Percentiles rank a stretch among this genome's conserved stretches.
Evolutionary conservation across 1,140 invertebrate genomes (phyloP).

Genomic region (Zaprionus capensis): DNA sequence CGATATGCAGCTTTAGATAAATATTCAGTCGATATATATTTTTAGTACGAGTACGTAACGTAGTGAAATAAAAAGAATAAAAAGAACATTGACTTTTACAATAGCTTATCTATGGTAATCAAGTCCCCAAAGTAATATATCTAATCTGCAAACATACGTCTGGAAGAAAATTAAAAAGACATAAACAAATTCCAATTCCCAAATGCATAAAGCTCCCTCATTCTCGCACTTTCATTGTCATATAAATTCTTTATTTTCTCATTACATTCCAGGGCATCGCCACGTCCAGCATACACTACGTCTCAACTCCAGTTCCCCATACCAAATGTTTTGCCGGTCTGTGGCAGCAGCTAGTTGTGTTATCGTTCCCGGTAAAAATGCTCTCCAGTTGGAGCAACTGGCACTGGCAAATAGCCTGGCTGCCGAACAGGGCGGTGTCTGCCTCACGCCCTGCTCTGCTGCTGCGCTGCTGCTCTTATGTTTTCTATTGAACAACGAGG

Average conservation of each 20-base stretch:
- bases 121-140: too few species aligned
- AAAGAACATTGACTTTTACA: too few species aligned
- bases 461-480: constrained; percentile 19
- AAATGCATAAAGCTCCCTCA: background rate
- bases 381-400: constrained; percentile 30
- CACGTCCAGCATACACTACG: background rate
- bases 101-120: too few species aligned
- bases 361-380: constrained; percentile 53
- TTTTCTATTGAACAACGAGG: constrained; percentile 69
- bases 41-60: too few species aligned
- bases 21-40: too few species aligned
- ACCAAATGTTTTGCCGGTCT: constrained; percentile 21
- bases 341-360: constrained; percentile 39
- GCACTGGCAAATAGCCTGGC: constrained; percentile 35
- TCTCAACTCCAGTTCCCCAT: background rate
- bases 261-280: constrained; percentile 22
- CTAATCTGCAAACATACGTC: too few species aligned
- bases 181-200: too few species aligned
- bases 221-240: background rate
- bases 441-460: constrained; percentile 14
- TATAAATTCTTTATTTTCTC: background rate
- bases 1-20: too few species aligned
- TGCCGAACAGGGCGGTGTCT: constrained; percentile 9
- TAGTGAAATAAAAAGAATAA: too few species aligned
- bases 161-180: too few species aligned